Percentiles rank a stretch among this genome's conserved stretches.
phyloP scores from a whole-genome alignment of 2,797 vertebrate species.

The Dallia pectoralis region DNA sequence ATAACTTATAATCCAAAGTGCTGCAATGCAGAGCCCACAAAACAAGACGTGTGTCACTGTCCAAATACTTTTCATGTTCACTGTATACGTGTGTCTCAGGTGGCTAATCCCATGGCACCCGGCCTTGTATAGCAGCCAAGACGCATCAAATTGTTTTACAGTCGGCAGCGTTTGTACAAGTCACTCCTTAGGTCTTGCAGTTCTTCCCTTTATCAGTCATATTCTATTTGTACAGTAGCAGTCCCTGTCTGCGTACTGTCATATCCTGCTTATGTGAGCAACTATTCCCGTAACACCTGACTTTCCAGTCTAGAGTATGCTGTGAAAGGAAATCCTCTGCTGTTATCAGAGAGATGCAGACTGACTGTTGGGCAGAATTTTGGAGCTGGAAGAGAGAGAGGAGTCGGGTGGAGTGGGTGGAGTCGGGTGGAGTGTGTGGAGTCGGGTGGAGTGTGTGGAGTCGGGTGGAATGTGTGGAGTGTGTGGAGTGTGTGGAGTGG shows the following conservation, averaged over 20 bases:
- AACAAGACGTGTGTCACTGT: no score
- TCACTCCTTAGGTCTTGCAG: constrained; percentile 36
- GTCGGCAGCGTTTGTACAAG: constrained; percentile 22
- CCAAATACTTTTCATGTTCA: background rate
- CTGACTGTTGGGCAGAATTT: constrained; percentile 34
- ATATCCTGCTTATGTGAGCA: background rate
- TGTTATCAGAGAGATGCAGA: constrained; percentile 37
- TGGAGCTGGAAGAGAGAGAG: background rate
- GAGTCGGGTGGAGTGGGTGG: constrained; percentile 15
- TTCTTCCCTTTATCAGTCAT: background rate
- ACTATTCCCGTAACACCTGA: constrained; percentile 25
- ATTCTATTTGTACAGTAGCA: background rate
- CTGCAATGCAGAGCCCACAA: no score
- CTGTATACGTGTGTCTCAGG: background rate
- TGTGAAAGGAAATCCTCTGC: constrained; percentile 34
- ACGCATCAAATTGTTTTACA: background rate
- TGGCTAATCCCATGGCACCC: background rate
- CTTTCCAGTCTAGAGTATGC: constrained; percentile 35
- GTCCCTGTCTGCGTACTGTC: constrained; percentile 4
- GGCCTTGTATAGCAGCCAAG: no score
- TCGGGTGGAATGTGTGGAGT: background rate
- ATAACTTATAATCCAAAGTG: no score
- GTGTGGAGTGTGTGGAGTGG: background rate
- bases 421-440: constrained; percentile 5
- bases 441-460: constrained; percentile 2